These are phyloP conservation scores for Crioceris asparagi DNA, from an alignment of 2,888 invertebrate genomes.

Conservation along the genomic window DNA sequence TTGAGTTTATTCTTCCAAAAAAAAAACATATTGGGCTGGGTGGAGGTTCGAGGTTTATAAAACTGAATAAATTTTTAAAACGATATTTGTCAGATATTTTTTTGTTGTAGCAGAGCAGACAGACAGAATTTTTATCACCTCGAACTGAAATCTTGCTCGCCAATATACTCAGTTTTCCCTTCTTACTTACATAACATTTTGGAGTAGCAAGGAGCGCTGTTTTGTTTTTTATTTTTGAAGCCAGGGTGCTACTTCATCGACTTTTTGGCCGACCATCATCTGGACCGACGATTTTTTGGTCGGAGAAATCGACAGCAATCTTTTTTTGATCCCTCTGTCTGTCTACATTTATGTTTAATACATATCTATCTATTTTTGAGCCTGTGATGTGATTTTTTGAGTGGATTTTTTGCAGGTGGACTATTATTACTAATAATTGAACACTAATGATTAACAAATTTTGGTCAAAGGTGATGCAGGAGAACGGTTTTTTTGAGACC, in stretches of 20 bases:
- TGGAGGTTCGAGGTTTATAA: no score
- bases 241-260: constrained; percentile 32
- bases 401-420: constrained; percentile 38
- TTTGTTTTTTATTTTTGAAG: constrained; percentile 32
- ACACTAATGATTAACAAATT: constrained; percentile 23
- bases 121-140: no score
- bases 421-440: constrained; percentile 20
- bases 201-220: constrained; percentile 39
- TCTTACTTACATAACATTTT: constrained; percentile 28
- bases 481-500: constrained; percentile 39
- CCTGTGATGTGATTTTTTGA: constrained; percentile 35
- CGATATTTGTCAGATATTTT: no score
- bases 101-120: no score
- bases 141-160: constrained; percentile 6
- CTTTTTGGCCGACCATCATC: constrained; percentile 30
- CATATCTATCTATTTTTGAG: no score
- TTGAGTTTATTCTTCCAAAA: no score
- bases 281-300: constrained; percentile 19
- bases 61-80: no score
- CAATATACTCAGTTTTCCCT: constrained; percentile 24
- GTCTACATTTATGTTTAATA: constrained; percentile 1
- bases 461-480: constrained; percentile 38
- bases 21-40: no score
- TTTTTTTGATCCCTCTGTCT: constrained; percentile 10
- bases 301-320: no score